Evolutionary conservation across 2,797 vertebrate genomes (phyloP), one percentile per base, ranked within the genome.

Genomic region (Notoglanidium macrostoma): DNA sequence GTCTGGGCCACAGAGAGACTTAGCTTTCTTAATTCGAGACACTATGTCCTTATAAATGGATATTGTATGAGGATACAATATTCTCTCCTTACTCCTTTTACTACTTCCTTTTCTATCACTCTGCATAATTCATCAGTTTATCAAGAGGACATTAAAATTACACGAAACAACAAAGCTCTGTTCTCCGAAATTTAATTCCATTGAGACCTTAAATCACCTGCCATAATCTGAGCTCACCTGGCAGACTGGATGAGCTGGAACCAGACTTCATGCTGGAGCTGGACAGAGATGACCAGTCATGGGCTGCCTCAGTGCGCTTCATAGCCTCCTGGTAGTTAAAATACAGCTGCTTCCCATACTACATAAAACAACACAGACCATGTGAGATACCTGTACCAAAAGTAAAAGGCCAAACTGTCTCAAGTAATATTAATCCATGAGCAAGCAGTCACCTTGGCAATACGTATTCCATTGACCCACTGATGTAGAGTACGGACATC

Each of bases 181-280:
- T 32, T 80, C 5, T 59, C 32, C 59, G 35, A 21, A 40, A 21
- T 57, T 79, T 5, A 80, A 74, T 74, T 49, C 23, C 44, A 54
- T 55, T 5, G n/a, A 54, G 49, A 54, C 49, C 14, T 55, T 15
- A 54, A 61, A 40, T 59, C 35, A 59, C 78, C 32, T 61, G 35
- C 35, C 57, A 80, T 35, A 44, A 61, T 17, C 35, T 19, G 15
- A 29, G 26, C 89, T 93, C 93, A 99, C 98, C 98, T 96, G 98
- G 98, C 90, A 99, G 96, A 94, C 98, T 99, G 88, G 98, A 98
- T 35, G 97, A 98, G 91, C 98, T 99, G 90, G 98, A 99, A 86
- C 98, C 98, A 5, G 98, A 99, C 92, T 99, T 99, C 89, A 99
- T 99, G 87, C 98, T 98, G 89, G 98, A 98, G 85, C 97, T 97